Evolutionary conservation across 2,888 invertebrate species (phyloP).

Genomic region (Drosophila borborema): DNA sequence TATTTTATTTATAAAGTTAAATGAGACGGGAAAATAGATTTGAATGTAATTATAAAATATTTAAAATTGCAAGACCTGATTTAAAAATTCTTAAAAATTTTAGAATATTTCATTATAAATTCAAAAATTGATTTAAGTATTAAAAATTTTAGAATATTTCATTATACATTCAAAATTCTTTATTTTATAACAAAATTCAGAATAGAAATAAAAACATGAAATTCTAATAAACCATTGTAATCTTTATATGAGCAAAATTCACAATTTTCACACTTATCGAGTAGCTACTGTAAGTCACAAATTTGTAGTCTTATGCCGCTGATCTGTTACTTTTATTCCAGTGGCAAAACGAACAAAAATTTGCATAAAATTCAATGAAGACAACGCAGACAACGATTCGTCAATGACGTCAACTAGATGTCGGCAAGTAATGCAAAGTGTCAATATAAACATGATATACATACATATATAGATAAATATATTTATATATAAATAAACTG

Average conservation of each 20-base stretch:
- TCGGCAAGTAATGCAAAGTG: constrained; percentile 38
- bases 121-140: too few relatives aligned
- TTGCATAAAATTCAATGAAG: constrained; percentile 57
- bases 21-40: too few relatives aligned
- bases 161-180: too few relatives aligned
- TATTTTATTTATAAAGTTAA: too few relatives aligned
- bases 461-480: constrained; percentile 15
- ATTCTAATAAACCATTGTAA: not conserved
- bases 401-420: constrained; percentile 69
- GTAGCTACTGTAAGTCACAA: constrained; percentile 20
- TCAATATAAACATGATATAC: constrained; percentile 39
- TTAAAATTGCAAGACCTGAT: too few relatives aligned
- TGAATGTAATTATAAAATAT: too few relatives aligned
- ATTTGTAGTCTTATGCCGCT: constrained; percentile 21
- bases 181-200: too few relatives aligned
- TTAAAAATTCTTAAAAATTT: too few relatives aligned
- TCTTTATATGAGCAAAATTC: not conserved
- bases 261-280: not conserved
- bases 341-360: constrained; percentile 26
- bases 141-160: too few relatives aligned
- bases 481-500: constrained; percentile 5
- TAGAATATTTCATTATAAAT: too few relatives aligned
- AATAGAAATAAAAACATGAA: not conserved
- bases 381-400: constrained; percentile 23
- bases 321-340: constrained; percentile 22